A percentile compares a stretch with the other conserved stretches of the same genome.
These are phyloP conservation scores for Pissodes strobi DNA, from an alignment of 1,140 invertebrate species.

Conservation along the genomic window DNA sequence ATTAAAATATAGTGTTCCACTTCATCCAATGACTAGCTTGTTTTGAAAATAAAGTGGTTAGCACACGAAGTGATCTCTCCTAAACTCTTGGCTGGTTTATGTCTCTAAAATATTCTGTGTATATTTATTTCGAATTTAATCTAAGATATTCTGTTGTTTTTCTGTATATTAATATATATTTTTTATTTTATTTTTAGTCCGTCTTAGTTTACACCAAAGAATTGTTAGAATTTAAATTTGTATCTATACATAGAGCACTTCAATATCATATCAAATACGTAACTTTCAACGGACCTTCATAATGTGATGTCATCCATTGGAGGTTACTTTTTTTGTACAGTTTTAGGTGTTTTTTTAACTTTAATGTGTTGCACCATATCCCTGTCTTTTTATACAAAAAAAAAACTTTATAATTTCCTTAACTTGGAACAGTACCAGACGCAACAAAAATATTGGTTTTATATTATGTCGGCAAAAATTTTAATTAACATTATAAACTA, in stretches of 20 bases:
- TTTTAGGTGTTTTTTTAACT: constrained; percentile 32
- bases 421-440: no score
- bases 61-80: no score
- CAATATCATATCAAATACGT: constrained; percentile 49
- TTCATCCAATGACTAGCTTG: no score
- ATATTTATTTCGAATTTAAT: no score
- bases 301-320: constrained; percentile 1
- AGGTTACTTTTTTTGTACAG: constrained; percentile 23
- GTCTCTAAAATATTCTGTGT: no score
- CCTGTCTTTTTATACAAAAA: neutral
- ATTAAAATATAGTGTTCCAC: no score
- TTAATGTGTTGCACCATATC: constrained; percentile 18
- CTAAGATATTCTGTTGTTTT: no score
- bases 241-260: constrained; percentile 45
- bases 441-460: no score
- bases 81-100: no score
- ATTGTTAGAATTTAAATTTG: constrained; percentile 46
- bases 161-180: constrained; percentile 40
- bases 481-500: constrained; percentile 17
- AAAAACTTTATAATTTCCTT: no score
- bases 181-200: constrained; percentile 50
- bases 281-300: constrained; percentile 29
- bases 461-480: no score
- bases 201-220: constrained; percentile 54
- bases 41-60: no score